These are phyloP conservation scores for Drosophila varians DNA, from an alignment of 1,140 invertebrate species.

Conservation along the genomic window DNA sequence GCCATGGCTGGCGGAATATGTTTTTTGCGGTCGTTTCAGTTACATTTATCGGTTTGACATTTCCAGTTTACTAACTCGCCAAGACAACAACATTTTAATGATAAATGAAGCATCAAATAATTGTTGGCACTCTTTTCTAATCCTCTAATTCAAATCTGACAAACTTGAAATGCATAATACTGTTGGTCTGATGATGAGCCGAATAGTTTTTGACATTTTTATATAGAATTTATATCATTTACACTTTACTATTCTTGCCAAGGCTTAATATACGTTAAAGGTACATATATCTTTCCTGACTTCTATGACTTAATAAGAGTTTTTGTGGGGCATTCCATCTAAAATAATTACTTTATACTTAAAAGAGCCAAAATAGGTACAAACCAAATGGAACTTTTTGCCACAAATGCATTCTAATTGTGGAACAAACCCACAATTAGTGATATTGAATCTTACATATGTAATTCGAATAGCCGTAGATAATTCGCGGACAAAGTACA, in stretches of 20 bases:
- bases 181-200: not conserved
- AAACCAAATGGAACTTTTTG: not conserved
- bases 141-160: not conserved
- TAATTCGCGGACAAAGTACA: constrained; percentile 24
- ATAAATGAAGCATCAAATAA: not conserved
- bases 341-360: not conserved
- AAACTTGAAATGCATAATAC: not conserved
- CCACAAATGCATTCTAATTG: constrained; percentile 9
- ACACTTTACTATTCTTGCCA: too few species aligned
- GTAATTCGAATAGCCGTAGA: constrained; percentile 10
- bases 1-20: constrained; percentile 17
- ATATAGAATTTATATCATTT: too few species aligned
- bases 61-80: constrained; percentile 14
- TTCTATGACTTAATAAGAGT: too few species aligned
- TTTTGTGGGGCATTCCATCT: too few species aligned
- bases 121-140: constrained; percentile 1
- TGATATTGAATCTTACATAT: constrained; percentile 16
- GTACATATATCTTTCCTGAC: too few species aligned
- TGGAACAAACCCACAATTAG: constrained; percentile 34
- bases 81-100: not conserved
- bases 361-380: not conserved
- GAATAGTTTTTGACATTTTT: constrained; percentile 8
- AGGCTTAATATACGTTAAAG: too few species aligned
- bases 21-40: constrained; percentile 39
- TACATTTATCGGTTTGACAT: constrained; percentile 66